Percentiles rank a stretch among this genome's conserved stretches.
Conservation (phyloP, 2,797 vertebrate species). For the Danio aesculapii region DNA sequence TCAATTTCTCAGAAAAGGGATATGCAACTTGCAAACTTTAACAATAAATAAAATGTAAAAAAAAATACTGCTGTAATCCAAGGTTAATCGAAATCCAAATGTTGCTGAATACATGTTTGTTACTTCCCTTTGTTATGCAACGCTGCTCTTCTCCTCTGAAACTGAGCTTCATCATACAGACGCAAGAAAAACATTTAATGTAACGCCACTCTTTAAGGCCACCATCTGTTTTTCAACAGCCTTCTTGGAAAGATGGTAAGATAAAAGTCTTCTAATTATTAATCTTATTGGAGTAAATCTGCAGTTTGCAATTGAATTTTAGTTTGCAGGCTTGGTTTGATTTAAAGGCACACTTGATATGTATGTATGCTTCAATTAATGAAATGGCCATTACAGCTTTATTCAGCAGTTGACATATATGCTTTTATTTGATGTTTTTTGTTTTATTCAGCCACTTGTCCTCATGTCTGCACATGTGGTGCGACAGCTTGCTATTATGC, state of each 20-base stretch:
- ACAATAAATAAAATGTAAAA: constrained; percentile 27
- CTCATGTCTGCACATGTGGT: constrained; percentile 28
- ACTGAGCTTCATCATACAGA: constrained; percentile 22
- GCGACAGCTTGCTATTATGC: constrained; percentile 55
- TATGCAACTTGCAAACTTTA: constrained; percentile 52
- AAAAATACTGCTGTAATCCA: constrained; percentile 4
- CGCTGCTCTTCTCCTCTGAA: constrained; percentile 46
- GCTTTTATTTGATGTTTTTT: not conserved
- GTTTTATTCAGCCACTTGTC: constrained; percentile 39
- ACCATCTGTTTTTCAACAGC: constrained; percentile 8
- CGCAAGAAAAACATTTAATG: constrained; percentile 12
- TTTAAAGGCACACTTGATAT: too few relatives aligned
- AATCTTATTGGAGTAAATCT: constrained; percentile 1
- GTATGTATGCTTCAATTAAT: not conserved
- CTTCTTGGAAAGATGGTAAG: constrained; percentile 57
- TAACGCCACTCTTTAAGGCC: constrained; percentile 5
- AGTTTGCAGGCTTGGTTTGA: too few relatives aligned
- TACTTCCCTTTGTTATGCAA: constrained; percentile 55
- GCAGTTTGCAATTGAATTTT: not conserved
- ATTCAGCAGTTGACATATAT: not conserved
- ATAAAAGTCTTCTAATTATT: not conserved
- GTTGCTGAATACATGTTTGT: constrained; percentile 46
- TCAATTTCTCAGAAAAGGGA: constrained; percentile 43
- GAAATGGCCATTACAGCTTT: not conserved
- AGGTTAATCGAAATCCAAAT: not conserved